Base-by-base conservation (phyloP, 2,888 invertebrate species). In the Trypoxylon attenuatum region DNA sequence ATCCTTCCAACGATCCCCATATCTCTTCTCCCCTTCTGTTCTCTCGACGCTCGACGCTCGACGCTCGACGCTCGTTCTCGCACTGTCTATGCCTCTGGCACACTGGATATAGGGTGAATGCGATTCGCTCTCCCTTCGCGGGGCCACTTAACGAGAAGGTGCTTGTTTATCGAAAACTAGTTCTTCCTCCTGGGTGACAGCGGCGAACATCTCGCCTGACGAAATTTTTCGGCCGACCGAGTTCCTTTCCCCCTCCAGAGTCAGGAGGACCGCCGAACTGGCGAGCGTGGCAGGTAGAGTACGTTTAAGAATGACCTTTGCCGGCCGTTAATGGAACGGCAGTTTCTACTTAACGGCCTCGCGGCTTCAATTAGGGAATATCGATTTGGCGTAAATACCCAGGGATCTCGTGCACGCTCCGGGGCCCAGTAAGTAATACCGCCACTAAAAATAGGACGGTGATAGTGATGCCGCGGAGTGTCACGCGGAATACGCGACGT, bases 141-240 rank as follows among this genome's bases (percentile, higher is more conserved):
- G 25, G 70, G 61, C 61, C 75, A 75, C 76, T 76, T 75, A 76
- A 61, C 65, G 59, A 64, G 67, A 56, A 69, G 71, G 68, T 64
- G 68, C 72, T 73, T 73, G 72, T 75, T 71, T 75, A 71, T 75
- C 73, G 75, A 74, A 73, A 73, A 73, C 73, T 73, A 71, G 55
- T 71, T 63, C 63, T 71, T 51, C 71, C 59, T 65, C 52, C 33
- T 33, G 33, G 33, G 33, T 5, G 29, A n/a, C 0, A 10, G 8
- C n/a, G 33, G 33, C 33, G 5, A 33, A 5, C 33, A 33, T 10
- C 33, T 13, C 33, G n/a, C 2, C 4, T 33, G 10, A 3, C 2
- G 33, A 33, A 33, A 5, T 6, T n/a, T n/a, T n/a, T n/a, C n/a
- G n/a, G n/a, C n/a, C n/a, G n/a, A 13, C 33, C 5, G 5, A 10